Evolutionary conservation across 1,140 invertebrate species (phyloP), one percentile per base, ranked within the genome.

Genomic region (Apis laboriosa): DNA sequence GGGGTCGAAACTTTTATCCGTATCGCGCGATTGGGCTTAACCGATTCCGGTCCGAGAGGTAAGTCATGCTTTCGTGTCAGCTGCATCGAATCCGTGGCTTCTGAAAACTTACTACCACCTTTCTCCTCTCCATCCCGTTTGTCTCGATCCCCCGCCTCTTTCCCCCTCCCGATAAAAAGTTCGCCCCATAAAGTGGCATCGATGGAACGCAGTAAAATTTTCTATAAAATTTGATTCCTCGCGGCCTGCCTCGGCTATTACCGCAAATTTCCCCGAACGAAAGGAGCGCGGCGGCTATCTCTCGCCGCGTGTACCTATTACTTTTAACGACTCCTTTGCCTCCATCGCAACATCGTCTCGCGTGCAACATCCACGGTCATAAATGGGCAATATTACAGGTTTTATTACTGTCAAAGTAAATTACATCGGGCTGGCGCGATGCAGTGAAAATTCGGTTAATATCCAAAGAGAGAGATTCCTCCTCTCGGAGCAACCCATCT

Each of bases 391-490:
- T 78, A 83, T 83, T 72, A 72, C 81, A 83, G 58, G 58, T 78
- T 83, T 83, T 83, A 83, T 78, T 83, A 78, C 81, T 83, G 81
- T 83, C 81, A 83, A 83, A 83, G 67, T 83, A 83, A 83, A 82
- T 82, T 76, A 82, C 80, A 75, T 76, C 64, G 34, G 43, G 12
- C 19, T 24, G 19, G 19, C 51, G n/a, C 53, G 70, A 80, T 53
- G 61, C 17, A 21, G 53, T 17, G 21, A 51, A 58, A 55, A 83
- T 77, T 83, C 56, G 64, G 73, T 49, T 28, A 49, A 51, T 51
- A 13, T 15, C 67, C 43, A 43, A 43, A 43, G 34, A 43, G 24
- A 67, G 9, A 67, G 75, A 77, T 66, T 66, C 66, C 63, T 28
- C 43, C 13, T 3, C 5, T 49, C 34, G 12, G 60, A 49, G 21